These are phyloP conservation scores for Caenorhabditis angaria DNA, from an alignment of 2,888 invertebrate genomes.

Conservation along the genomic window DNA sequence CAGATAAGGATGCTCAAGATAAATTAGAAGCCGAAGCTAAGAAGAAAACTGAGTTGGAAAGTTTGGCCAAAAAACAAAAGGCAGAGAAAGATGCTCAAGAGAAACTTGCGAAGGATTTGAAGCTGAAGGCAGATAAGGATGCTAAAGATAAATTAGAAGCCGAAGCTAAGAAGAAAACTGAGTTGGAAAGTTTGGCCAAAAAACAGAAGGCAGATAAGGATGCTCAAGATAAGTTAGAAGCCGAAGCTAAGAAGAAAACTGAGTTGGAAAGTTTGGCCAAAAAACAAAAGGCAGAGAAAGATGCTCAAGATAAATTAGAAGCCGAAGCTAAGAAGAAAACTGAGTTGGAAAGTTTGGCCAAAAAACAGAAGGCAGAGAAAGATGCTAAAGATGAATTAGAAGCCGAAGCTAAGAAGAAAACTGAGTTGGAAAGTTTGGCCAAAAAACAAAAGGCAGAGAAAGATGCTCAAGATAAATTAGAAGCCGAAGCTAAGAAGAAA, in stretches of 20 bases:
- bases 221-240: slow-evolving; percentile 5
- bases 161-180: neutral
- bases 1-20: neutral
- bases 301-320: slow-evolving; percentile 20
- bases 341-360: neutral
- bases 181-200: no score
- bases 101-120: neutral
- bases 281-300: slow-evolving; percentile 20
- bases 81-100: neutral
- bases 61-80: no score
- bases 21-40: no score
- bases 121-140: neutral
- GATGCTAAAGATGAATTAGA: neutral
- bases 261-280: no score
- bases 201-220: slow-evolving; percentile 6
- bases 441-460: slow-evolving; percentile 30
- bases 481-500: slow-evolving; percentile 6
- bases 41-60: neutral
- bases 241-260: slow-evolving; percentile 22
- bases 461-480: slow-evolving; percentile 17
- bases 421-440: neutral
- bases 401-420: neutral
- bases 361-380: neutral
- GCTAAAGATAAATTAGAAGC: no score
- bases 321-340: neutral